A percentile compares a stretch with the other conserved stretches of the same genome.
phyloP scores from a whole-genome alignment of 2,113 vertebrate species.

The Mus spicilegus region DNA sequence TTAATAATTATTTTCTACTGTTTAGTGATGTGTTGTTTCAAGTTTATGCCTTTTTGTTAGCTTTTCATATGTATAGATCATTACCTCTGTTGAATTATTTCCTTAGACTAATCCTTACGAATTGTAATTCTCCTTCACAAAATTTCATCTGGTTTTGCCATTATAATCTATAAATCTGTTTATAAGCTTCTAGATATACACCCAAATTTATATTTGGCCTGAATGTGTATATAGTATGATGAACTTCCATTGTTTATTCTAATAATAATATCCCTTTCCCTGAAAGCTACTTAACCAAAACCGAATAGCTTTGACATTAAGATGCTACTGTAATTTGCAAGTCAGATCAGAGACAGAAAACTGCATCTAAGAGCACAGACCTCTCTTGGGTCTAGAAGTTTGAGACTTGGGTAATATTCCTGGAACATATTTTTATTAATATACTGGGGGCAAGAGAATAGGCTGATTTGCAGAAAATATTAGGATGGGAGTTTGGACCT shows the following conservation, averaged over 20 bases:
- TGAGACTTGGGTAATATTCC: not conserved
- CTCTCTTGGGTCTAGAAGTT: not conserved
- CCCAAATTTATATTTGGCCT: not conserved
- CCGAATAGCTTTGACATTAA: not conserved
- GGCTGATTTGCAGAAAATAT: not conserved
- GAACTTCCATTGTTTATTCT: slow-evolving; percentile 8
- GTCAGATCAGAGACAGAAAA: not conserved
- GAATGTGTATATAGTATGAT: not conserved
- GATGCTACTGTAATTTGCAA: slow-evolving; percentile 1
- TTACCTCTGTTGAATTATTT: slow-evolving; percentile 39
- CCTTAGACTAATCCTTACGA: not conserved
- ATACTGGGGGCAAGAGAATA: not conserved
- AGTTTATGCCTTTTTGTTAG: not conserved
- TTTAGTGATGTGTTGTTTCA: slow-evolving; percentile 7
- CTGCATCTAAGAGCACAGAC: not conserved
- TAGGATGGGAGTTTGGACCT: not conserved
- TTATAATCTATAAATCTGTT: not conserved
- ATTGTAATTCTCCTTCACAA: not conserved
- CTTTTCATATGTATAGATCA: not conserved
- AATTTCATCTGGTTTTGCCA: not conserved
- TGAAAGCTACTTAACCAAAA: slow-evolving; percentile 14
- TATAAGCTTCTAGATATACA: not conserved
- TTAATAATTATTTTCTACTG: not conserved
- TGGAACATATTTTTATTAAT: slow-evolving; percentile 24
- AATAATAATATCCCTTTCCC: not conserved